phyloP scores from a whole-genome alignment of 2,888 invertebrate genomes.

The Gymnoscelis rufifasciata region DNA sequence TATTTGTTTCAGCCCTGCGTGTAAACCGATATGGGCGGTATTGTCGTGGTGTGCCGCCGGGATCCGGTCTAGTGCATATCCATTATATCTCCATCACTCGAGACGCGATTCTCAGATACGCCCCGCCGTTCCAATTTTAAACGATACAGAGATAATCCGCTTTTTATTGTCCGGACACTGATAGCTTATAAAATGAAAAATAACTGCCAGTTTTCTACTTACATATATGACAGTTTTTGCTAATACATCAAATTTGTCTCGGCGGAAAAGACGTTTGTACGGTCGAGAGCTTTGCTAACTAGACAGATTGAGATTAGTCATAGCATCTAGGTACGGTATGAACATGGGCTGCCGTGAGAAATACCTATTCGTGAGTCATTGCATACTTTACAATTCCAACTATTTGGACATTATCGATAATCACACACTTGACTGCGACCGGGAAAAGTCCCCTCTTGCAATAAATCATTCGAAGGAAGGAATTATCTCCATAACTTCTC shows the following conservation, averaged over 20 bases:
- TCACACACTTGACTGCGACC: constrained; percentile 28
- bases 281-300: constrained; percentile 26
- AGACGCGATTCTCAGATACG: constrained; percentile 55
- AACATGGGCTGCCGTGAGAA: constrained; percentile 42
- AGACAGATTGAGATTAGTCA: constrained; percentile 48
- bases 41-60: constrained; percentile 62
- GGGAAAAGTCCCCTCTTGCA: constrained; percentile 22
- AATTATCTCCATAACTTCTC: constrained; percentile 24
- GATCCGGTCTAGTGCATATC: constrained; percentile 73
- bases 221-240: constrained; percentile 33
- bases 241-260: constrained; percentile 27
- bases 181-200: constrained; percentile 31
- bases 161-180: constrained; percentile 52
- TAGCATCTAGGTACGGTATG: constrained; percentile 42
- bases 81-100: constrained; percentile 65
- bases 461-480: constrained; percentile 25
- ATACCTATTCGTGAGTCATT: constrained; percentile 54
- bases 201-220: constrained; percentile 41
- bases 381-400: constrained; percentile 22
- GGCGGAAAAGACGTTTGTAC: constrained; percentile 22
- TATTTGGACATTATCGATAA: constrained; percentile 31
- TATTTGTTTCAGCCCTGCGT: constrained; percentile 68
- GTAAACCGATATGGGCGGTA: constrained; percentile 69
- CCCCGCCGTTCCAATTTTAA: constrained; percentile 64
- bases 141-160: constrained; percentile 58